These are phyloP conservation scores for Furnarius figulus DNA, from an alignment of 2,113 vertebrate genomes.

Conservation along the genomic window DNA sequence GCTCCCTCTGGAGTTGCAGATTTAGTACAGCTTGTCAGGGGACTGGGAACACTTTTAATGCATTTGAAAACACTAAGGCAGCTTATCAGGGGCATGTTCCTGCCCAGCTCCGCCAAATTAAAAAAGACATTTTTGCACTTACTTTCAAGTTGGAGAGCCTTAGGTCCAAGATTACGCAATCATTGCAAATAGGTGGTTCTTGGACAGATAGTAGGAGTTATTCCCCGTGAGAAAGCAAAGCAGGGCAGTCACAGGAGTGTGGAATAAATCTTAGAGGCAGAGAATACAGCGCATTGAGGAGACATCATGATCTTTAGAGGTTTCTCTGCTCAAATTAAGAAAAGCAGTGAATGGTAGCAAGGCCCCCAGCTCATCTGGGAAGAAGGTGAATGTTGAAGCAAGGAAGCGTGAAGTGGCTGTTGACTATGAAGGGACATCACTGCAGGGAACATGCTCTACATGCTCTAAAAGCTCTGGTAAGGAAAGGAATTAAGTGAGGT, in stretches of 20 bases:
- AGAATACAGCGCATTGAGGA: not conserved
- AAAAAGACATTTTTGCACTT: slow-evolving; percentile 6
- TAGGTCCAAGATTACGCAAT: not conserved
- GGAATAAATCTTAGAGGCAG: not conserved
- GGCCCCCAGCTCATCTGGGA: not conserved
- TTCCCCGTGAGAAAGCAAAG: not conserved
- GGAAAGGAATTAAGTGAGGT: not conserved
- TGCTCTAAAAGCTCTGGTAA: not conserved
- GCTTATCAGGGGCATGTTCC: not conserved
- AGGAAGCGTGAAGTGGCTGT: not conserved
- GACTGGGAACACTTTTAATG: not conserved
- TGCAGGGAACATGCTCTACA: not conserved
- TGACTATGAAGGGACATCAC: not conserved
- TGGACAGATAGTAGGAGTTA: not conserved
- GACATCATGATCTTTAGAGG: not conserved
- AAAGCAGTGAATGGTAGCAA: not conserved
- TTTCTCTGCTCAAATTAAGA: not conserved
- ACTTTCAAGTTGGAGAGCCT: not conserved
- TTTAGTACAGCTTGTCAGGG: slow-evolving; percentile 44
- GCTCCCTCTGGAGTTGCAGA: slow-evolving; percentile 62
- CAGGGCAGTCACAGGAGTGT: not conserved
- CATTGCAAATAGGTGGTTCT: not conserved
- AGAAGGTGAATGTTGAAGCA: not conserved
- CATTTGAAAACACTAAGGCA: not conserved
- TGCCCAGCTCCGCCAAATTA: not conserved